Evolutionary conservation across 2,888 invertebrate species (phyloP), one percentile per base, ranked within the genome.

Genomic region (Drosophila atripex): DNA sequence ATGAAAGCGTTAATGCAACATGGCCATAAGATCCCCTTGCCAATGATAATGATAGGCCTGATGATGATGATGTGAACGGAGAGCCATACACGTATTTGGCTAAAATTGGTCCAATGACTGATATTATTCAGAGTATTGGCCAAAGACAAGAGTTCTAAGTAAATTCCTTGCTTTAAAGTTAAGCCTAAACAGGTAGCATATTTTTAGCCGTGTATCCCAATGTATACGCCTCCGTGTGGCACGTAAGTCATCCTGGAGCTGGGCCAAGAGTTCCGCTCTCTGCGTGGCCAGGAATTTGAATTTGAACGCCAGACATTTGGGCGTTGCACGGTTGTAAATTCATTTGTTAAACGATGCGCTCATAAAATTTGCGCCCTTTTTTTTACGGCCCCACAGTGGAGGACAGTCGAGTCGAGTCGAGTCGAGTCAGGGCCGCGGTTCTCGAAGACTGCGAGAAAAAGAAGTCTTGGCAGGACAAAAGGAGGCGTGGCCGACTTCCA

Each of bases 261-360:
- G 59, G 54, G 61, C 73, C 64, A 68, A 52, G 64, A 66, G 69
- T 64, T 57, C 54, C 39, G 61, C 46, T 60, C 25, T 32, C 50
- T 49, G 38, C 54, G 53, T 53, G 53, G 59, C 63, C 63, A 75
- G 77, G 80, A 89, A 90, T 90, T 90, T 89, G 89, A 86, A 89
- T 89, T 90, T 90, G 90, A 91, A 91, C 91, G 91, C 91, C 91
- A 91, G 91, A 91, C 91, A 89, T 88, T 91, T 91, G 91, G 91
- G 91, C 91, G 91, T 91, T 91, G 88, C 91, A 88, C 87, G 89
- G 91, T 90, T 91, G 91, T 91, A 91, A 91, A 91, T 91, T 91
- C 91, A 91, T 91, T 91, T 91, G 90, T 90, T 91, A 91, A 91
- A 91, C 89, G 91, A 91, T 90, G 90, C 86, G 89, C 90, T 90